Percentiles rank a stretch among this genome's conserved stretches.
These are phyloP conservation scores for Mionectes olivaceus DNA, from an alignment of 2,797 vertebrate genomes.

Conservation along the genomic window DNA sequence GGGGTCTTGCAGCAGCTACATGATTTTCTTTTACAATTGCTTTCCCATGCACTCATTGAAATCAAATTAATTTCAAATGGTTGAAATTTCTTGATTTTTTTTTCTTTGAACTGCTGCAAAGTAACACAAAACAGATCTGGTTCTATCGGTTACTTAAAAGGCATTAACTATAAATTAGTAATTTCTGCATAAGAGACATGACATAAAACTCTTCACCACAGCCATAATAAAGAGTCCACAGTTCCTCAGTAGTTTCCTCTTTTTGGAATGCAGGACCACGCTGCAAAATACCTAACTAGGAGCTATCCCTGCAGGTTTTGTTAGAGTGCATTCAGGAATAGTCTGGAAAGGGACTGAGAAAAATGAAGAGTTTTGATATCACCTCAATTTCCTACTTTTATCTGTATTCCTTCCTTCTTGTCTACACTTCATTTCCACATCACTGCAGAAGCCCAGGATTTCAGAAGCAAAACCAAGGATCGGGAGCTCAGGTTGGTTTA, in stretches of 20 bases:
- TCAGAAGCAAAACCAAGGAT: not conserved
- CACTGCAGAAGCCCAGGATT: not conserved
- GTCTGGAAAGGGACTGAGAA: not conserved
- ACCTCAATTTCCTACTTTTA: not conserved
- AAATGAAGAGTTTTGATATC: not conserved
- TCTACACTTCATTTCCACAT: not conserved
- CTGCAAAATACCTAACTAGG: not conserved
- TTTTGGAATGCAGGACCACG: not conserved
- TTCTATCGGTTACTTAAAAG: slow-evolving; percentile 67
- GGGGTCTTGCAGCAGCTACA: not conserved
- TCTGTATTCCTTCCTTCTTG: not conserved
- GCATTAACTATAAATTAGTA: slow-evolving; percentile 59
- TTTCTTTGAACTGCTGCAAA: slow-evolving; percentile 43
- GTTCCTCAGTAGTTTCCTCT: not conserved
- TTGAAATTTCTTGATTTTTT: slow-evolving; percentile 17
- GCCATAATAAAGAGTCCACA: not conserved
- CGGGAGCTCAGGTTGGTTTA: not conserved
- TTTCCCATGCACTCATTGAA: slow-evolving; percentile 4
- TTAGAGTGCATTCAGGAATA: not conserved
- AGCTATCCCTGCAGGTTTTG: not conserved
- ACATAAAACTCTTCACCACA: not conserved
- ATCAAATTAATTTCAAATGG: slow-evolving; percentile 34
- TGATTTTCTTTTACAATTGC: slow-evolving; percentile 45
- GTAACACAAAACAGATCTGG: slow-evolving; percentile 70
- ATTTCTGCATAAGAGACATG: slow-evolving; percentile 36